Base-by-base conservation (phyloP, 2,113 vertebrate species). In the Lates calcarifer region DNA sequence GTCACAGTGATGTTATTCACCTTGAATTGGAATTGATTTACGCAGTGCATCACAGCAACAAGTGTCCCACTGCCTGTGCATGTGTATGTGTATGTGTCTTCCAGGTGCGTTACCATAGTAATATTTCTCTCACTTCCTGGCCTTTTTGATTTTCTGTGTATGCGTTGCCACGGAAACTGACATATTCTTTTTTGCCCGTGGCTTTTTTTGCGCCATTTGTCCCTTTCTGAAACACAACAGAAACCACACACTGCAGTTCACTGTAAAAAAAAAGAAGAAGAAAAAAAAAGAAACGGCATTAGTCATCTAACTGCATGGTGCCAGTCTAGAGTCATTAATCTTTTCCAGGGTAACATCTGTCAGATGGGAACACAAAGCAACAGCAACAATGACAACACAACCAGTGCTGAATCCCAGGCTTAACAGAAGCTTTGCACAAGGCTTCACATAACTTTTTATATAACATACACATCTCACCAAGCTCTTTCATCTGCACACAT, bases 21-120 rank as follows among this genome's bases (percentile, higher is more conserved):
- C n/a, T 62, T 29, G 28, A 58, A 24, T 2, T 45, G 28, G 17
- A 2, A 47, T 35, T 72, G 31, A 85, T 79, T 85, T 47, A 66
- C 5, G 6, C 77, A 47, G 47, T 41, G 55, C 66, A 74, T 79
- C 74, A 78, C 33, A 70, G 68, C 87, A 86, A 77, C 81, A 81
- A 80, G 81, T 81, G 70, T 39, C 68, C 62, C 70, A 15, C 33
- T 56, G 83, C 53, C 22, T 66, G 49, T 29, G 22, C 20, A 6
- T 56, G 33, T 71, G 41, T 66, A 33, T 64, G 62, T 45, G 45
- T 74, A 57, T 68, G 49, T 53, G 80, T 77, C 67, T 64, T 74
- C 37, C 76, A 83, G 79, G 67, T 87, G 72, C 33, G 92, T 94
- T 91, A 68, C 91, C 92, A 94, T 94, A 77, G 92, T 49, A 78